These are phyloP conservation scores for Chalcis sispes DNA, from an alignment of 2,888 invertebrate genomes.

Conservation along the genomic window DNA sequence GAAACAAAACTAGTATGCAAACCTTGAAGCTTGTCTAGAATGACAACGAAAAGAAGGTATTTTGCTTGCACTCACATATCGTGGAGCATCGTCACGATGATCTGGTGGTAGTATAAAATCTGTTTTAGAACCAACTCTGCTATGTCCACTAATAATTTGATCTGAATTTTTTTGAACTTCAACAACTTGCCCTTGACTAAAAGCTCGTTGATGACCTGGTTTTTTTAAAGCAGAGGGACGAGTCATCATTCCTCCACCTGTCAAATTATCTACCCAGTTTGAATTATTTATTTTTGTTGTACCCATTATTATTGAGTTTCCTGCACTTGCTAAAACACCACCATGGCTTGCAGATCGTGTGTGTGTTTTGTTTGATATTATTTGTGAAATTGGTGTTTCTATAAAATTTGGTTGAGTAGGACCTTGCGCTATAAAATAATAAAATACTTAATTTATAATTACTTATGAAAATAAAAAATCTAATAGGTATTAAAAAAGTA, in stretches of 20 bases:
- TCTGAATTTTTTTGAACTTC: slow-evolving; percentile 77
- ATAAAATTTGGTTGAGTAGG: too few species aligned
- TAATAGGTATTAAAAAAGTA: neutral
- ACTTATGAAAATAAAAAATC: neutral
- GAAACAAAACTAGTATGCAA: slow-evolving; percentile 19
- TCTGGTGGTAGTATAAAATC: slow-evolving; percentile 93
- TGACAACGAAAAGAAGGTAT: slow-evolving; percentile 81
- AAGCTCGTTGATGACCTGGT: slow-evolving; percentile 88
- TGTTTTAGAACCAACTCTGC: slow-evolving; percentile 89
- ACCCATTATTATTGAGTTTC: neutral
- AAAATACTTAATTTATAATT: neutral
- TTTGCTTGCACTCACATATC: slow-evolving; percentile 74
- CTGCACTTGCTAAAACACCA: slow-evolving; percentile 79
- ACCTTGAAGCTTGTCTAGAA: slow-evolving; percentile 90
- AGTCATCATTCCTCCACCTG: neutral
- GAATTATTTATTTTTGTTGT: neutral
- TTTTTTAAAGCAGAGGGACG: slow-evolving; percentile 85
- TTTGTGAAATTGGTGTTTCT: slow-evolving; percentile 22
- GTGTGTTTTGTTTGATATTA: slow-evolving; percentile 77
- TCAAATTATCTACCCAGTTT: slow-evolving; percentile 25
- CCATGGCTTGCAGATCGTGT: slow-evolving; percentile 92
- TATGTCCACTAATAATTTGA: slow-evolving; percentile 80
- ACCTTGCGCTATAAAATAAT: neutral
- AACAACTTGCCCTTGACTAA: slow-evolving; percentile 91
- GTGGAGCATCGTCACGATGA: slow-evolving; percentile 82